Evolutionary conservation across 2,888 invertebrate genomes (phyloP), one percentile per base, ranked within the genome.

Genomic region (Eustalomyia histrio): DNA sequence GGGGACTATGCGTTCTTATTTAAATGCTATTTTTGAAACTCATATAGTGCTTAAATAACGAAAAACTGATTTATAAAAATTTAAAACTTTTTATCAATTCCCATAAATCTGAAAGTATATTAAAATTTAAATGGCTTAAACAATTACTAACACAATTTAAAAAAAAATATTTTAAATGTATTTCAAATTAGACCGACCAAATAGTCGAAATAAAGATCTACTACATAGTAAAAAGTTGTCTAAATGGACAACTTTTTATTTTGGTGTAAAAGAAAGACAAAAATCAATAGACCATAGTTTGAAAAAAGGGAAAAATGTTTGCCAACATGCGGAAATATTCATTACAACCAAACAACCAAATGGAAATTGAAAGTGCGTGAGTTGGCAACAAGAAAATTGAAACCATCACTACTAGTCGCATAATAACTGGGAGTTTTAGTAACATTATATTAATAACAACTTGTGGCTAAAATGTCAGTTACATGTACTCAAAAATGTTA

Each of bases 301-400:
- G 33, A 65, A 52, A 57, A 65, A 81, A 78, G 74, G 81, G 78
- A 72, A 81, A 81, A 71, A 35, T 71, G 21, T 74, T 78, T 78
- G 71, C 47, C 81, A 78, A 78, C 71, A 81, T 81, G 81, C 81
- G 81, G 81, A 81, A 81, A 78, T 76, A 76, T 76, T 64, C 16
- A 73, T 73, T 73, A 58, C 78, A 50, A 61, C 73, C 71, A 50
- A 61, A 69, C 71, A 81, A 39, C 39, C 39, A 39, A 39, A 39
- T 39, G 16, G 50, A 64, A 64, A 64, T 17, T 53, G 65, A 65
- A 65, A 65, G 65, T 65, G 65, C 65, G 65, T 65, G 53, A 21
- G 65, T n/a, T 17, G 16, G 24, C 39, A 39, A 39, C 39, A 39
- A 39, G 39, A 39, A 39, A 39, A 39, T 12, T 39, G 39, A 39